phyloP scores from a whole-genome alignment of 2,113 vertebrate genomes.

The Bucco capensis region DNA sequence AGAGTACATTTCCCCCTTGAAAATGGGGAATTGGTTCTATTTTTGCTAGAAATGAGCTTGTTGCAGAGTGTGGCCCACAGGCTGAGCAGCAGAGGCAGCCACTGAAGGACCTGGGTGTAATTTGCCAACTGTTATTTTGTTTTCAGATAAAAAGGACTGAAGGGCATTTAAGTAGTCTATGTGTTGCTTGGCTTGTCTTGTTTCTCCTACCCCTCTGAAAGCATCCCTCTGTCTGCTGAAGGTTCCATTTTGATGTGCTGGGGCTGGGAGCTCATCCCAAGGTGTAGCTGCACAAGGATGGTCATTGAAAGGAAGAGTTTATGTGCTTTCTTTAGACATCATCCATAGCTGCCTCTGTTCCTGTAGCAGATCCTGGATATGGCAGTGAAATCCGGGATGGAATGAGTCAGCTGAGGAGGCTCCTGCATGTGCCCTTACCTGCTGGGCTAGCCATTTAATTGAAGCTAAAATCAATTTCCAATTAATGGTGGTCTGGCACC shows the following conservation, averaged over 20 bases:
- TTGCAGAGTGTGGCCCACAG: neutral
- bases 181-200: neutral
- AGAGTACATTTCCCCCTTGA: neutral
- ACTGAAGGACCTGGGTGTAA: neutral
- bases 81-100: neutral
- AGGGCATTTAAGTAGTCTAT: neutral
- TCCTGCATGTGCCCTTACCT: neutral
- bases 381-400: neutral
- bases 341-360: neutral
- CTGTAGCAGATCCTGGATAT: neutral
- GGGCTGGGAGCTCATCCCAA: neutral
- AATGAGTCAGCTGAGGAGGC: neutral
- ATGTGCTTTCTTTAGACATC: neutral
- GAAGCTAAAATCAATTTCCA: slow-evolving; percentile 74
- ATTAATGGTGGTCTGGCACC: slow-evolving; percentile 63
- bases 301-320: neutral
- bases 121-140: slow-evolving; percentile 12
- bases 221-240: neutral
- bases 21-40: neutral
- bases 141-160: neutral
- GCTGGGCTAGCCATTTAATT: slow-evolving; percentile 48
- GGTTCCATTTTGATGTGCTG: neutral
- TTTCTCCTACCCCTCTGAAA: neutral
- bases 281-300: neutral
- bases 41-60: slow-evolving; percentile 12